Evolutionary conservation across 2,797 vertebrate species (phyloP).

Genomic region (Enteromius treurensis): DNA sequence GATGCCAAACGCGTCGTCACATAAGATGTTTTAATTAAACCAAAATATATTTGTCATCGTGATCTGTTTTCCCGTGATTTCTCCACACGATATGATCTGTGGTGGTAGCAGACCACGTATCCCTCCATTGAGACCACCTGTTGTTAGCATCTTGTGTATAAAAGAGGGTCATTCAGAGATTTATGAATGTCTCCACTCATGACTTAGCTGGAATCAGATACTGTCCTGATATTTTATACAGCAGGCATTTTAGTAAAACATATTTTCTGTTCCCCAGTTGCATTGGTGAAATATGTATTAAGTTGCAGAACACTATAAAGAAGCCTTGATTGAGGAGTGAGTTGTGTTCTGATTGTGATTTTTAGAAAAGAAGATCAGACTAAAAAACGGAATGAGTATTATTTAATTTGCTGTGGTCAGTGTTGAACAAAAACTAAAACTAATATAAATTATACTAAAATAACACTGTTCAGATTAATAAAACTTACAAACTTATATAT

Average conservation of each 20-base stretch:
- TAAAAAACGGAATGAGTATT: background rate
- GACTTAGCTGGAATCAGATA: background rate
- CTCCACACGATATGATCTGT: slow-evolving; percentile 7
- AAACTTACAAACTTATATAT: background rate
- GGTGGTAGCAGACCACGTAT: slow-evolving; percentile 3
- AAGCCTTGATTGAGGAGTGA: background rate
- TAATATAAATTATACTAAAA: background rate
- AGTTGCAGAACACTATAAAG: background rate
- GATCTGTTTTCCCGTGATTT: background rate
- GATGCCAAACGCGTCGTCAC: background rate
- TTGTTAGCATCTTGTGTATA: background rate
- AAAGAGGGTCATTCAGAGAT: slow-evolving; percentile 21
- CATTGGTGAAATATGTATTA: background rate
- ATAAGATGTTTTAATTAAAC: slow-evolving; percentile 24
- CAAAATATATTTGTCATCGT: background rate
- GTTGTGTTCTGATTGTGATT: background rate
- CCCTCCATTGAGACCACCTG: slow-evolving; percentile 12
- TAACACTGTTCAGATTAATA: background rate
- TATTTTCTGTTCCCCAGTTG: background rate
- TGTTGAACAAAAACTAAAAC: background rate
- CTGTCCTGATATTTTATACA: slow-evolving; percentile 19
- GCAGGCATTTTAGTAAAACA: background rate
- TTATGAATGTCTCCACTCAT: slow-evolving; percentile 32
- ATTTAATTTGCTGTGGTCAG: background rate
- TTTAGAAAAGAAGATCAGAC: background rate